A percentile compares a stretch with the other conserved stretches of the same genome.
phyloP scores from a whole-genome alignment of 2,888 invertebrate species.

The Platypus cylindrus region DNA sequence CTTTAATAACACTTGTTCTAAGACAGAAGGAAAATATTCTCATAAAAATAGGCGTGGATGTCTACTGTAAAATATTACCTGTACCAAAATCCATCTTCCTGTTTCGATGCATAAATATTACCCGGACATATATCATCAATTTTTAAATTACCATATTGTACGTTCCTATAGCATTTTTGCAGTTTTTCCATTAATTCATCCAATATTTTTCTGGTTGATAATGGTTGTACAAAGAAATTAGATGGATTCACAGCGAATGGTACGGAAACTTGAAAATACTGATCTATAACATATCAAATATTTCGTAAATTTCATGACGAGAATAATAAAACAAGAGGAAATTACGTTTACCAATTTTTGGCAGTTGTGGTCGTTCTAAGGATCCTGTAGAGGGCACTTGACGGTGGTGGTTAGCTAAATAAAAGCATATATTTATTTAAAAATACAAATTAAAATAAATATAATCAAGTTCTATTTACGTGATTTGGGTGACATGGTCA shows the following conservation, averaged over 20 bases:
- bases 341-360: slow-evolving; percentile 5
- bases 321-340: neutral
- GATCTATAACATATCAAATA: slow-evolving; percentile 32
- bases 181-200: slow-evolving; percentile 52
- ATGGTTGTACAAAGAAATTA: slow-evolving; percentile 53
- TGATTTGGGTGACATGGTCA: too few species aligned
- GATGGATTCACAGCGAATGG: slow-evolving; percentile 66
- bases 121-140: slow-evolving; percentile 37
- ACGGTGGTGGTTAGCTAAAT: too few species aligned
- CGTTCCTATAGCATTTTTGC: slow-evolving; percentile 46
- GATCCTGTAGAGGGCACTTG: slow-evolving; percentile 11
- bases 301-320: neutral
- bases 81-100: slow-evolving; percentile 59
- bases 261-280: slow-evolving; percentile 57
- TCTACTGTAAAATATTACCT: slow-evolving; percentile 47
- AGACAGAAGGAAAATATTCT: slow-evolving; percentile 14
- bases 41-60: too few species aligned
- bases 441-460: too few species aligned
- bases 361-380: slow-evolving; percentile 10
- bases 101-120: slow-evolving; percentile 55
- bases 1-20: slow-evolving; percentile 43
- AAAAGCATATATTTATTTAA: too few species aligned
- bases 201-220: slow-evolving; percentile 35
- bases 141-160: slow-evolving; percentile 36
- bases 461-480: too few species aligned